Evolutionary conservation across 2,888 invertebrate genomes (phyloP).

Genomic region (Caenorhabditis sp.): DNA sequence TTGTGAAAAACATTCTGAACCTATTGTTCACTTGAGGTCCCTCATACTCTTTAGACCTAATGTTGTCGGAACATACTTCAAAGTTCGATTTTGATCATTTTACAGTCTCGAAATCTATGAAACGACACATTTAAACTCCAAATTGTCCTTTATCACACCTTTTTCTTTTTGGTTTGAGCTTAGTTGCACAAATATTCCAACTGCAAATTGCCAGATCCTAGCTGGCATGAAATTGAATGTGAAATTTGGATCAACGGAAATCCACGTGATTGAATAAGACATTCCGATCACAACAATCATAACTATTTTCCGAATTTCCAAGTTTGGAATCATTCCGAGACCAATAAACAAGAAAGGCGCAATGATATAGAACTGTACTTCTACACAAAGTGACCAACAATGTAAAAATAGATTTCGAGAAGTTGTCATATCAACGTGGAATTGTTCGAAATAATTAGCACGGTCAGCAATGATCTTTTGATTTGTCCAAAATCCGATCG

Average conservation of each 20-base stretch:
- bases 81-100: too few species aligned
- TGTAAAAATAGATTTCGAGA: not conserved
- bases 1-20: too few species aligned
- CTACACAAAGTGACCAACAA: not conserved
- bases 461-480: constrained; percentile 2
- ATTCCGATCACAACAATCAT: not conserved
- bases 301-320: not conserved
- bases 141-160: too few species aligned
- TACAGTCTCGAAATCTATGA: too few species aligned
- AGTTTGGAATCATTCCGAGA: not conserved
- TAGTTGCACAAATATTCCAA: not conserved
- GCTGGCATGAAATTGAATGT: constrained; percentile 16
- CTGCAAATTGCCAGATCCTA: constrained; percentile 20
- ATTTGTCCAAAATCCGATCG: constrained; percentile 10
- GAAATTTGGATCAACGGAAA: constrained; percentile 3
- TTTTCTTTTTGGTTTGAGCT: too few species aligned
- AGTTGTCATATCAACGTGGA: not conserved
- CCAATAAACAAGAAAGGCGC: not conserved
- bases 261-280: not conserved
- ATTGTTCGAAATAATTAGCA: constrained; percentile 4
- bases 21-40: too few species aligned
- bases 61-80: too few species aligned
- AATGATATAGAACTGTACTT: not conserved
- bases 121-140: too few species aligned
- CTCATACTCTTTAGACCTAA: too few species aligned